phyloP scores from a whole-genome alignment of 2,888 invertebrate genomes.

The Protula sp. region DNA sequence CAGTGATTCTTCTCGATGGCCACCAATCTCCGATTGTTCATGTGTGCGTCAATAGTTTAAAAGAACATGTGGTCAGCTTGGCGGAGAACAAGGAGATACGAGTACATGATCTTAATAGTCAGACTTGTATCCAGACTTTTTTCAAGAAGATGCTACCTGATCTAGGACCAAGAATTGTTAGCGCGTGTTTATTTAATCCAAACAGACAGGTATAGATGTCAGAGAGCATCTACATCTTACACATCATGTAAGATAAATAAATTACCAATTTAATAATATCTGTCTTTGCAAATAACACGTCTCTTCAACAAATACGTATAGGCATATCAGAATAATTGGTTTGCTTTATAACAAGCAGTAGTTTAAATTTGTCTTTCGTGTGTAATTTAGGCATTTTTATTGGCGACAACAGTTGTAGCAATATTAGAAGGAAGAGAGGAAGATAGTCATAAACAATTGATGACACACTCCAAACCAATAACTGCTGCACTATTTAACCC shows the following conservation, averaged over 20 bases:
- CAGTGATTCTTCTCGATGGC: conserved; percentile 63
- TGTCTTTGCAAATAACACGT: too few relatives aligned
- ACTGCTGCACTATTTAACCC: conserved; percentile 18
- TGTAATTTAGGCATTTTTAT: background rate
- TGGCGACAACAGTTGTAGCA: conserved; percentile 10
- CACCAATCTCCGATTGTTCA: conserved; percentile 64
- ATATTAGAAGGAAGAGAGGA: background rate
- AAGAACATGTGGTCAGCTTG: conserved; percentile 67
- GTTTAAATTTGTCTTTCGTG: background rate
- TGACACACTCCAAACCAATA: conserved; percentile 10
- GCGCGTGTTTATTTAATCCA: conserved; percentile 28
- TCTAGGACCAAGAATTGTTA: conserved; percentile 13
- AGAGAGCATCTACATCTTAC: too few relatives aligned
- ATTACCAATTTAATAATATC: background rate
- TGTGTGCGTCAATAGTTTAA: conserved; percentile 62
- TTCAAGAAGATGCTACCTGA: conserved; percentile 7
- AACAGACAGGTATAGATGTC: conserved; percentile 13
- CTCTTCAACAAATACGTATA: too few relatives aligned
- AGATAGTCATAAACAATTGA: conserved; percentile 58
- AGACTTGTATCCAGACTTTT: conserved; percentile 64
- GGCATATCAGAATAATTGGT: conserved; percentile 20
- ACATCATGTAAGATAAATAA: too few relatives aligned
- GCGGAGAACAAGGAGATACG: conserved; percentile 69
- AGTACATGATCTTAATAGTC: conserved; percentile 69
- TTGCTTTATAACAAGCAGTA: conserved; percentile 24